Evolutionary conservation across 2,888 invertebrate genomes (phyloP).

Genomic region (Oxystoma pomonae): DNA sequence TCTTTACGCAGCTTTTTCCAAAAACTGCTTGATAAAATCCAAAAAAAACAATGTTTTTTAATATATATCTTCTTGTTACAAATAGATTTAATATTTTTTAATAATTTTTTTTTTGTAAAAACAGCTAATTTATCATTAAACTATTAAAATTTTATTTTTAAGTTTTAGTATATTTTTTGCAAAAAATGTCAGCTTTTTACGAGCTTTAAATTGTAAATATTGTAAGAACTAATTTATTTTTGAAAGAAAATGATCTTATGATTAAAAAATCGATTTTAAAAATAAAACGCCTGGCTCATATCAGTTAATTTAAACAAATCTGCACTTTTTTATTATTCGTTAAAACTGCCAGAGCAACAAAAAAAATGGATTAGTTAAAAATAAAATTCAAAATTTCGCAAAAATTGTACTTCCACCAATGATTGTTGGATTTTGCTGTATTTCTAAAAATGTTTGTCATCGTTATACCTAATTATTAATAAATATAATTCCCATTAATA

Average conservation of each 20-base stretch:
- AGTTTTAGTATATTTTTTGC: too few species aligned
- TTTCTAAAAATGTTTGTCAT: constrained; percentile 37
- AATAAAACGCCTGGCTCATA: neutral
- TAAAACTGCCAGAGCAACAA: too few species aligned
- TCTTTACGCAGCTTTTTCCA: too few species aligned
- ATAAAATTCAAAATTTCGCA: neutral
- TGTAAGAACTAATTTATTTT: neutral
- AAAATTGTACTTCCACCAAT: neutral
- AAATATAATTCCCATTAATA: constrained; percentile 38
- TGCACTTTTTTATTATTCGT: neutral
- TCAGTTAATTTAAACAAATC: neutral
- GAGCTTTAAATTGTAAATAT: neutral
- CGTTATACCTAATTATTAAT: constrained; percentile 38
- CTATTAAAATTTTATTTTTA: too few species aligned
- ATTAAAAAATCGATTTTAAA: neutral
- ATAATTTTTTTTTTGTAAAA: too few species aligned
- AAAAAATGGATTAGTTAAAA: too few species aligned
- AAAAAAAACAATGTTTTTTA: too few species aligned
- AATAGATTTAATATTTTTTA: too few species aligned
- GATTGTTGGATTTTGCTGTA: constrained; percentile 25
- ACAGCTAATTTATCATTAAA: too few species aligned
- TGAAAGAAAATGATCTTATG: neutral
- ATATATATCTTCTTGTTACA: too few species aligned
- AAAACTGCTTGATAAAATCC: too few species aligned
- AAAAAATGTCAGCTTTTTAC: neutral